phyloP scores from a whole-genome alignment of 2,888 invertebrate genomes.

The Parochlus steinenii region DNA sequence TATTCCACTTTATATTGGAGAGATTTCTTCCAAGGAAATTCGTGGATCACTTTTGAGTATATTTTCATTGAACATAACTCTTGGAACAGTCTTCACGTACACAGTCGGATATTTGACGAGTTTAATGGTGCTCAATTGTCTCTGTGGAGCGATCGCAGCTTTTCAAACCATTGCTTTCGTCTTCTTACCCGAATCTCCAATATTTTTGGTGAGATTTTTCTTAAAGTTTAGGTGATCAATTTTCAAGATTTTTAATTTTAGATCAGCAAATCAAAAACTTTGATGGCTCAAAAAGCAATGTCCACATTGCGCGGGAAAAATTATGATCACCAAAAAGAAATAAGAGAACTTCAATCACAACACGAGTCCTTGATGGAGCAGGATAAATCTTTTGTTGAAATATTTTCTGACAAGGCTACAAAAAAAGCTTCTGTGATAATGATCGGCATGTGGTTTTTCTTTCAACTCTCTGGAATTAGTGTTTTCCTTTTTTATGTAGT shows the following conservation, averaged over 20 bases:
- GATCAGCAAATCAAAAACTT: background rate
- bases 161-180: background rate
- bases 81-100: conserved; percentile 2
- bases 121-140: background rate
- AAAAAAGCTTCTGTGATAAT: too few species aligned
- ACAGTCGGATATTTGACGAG: conserved; percentile 1
- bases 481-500: too few species aligned
- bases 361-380: too few species aligned
- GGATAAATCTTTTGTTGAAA: too few species aligned
- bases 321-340: background rate
- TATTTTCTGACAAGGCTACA: too few species aligned
- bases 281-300: conserved; percentile 6
- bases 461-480: too few species aligned
- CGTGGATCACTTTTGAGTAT: conserved; percentile 6
- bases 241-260: too few species aligned
- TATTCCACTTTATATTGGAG: conserved; percentile 6
- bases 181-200: conserved; percentile 3
- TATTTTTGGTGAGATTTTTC: too few species aligned
- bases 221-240: too few species aligned
- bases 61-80: background rate
- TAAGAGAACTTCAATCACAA: too few species aligned
- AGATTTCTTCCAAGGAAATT: conserved; percentile 8
- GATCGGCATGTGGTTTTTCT: too few species aligned
- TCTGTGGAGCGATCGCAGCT: background rate
- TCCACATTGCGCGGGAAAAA: background rate